phyloP scores from a whole-genome alignment of 2,113 vertebrate species.

The Actinemys pallida region DNA sequence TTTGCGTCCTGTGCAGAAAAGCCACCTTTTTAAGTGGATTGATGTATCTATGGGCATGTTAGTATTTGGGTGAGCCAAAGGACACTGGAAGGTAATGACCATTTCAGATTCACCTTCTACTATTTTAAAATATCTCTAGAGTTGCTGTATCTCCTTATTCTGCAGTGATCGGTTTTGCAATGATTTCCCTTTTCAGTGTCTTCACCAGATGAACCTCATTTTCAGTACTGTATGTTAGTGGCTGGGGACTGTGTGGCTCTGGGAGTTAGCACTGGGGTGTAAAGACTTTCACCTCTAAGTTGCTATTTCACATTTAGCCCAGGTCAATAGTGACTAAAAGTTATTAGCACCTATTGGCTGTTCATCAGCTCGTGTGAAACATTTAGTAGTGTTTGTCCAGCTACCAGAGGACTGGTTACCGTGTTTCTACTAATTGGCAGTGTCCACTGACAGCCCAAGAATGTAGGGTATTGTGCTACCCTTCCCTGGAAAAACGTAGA shows the following conservation, averaged over 20 bases:
- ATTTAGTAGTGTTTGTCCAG: not conserved
- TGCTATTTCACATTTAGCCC: not conserved
- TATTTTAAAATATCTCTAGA: not conserved
- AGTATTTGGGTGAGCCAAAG: not conserved
- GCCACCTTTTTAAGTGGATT: constrained; percentile 1
- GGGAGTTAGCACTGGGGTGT: not conserved
- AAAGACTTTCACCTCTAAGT: constrained; percentile 10
- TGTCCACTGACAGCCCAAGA: not conserved
- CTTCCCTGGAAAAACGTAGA: constrained; percentile 1
- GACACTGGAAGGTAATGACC: accelerated
- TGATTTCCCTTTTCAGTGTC: not conserved
- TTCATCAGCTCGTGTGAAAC: constrained; percentile 8
- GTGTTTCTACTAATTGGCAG: not conserved
- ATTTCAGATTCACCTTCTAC: not conserved
- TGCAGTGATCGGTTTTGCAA: not conserved
- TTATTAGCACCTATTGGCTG: not conserved
- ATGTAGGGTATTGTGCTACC: not conserved
- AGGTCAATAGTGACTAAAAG: not conserved
- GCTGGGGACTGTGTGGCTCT: not conserved
- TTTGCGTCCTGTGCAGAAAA: not conserved
- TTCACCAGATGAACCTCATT: not conserved
- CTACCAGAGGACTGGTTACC: constrained; percentile 1
- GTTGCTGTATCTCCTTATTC: not conserved
- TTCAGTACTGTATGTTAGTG: not conserved
- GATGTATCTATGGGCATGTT: not conserved